phyloP scores from a whole-genome alignment of 1,140 invertebrate species.

The Amyelois transitella region DNA sequence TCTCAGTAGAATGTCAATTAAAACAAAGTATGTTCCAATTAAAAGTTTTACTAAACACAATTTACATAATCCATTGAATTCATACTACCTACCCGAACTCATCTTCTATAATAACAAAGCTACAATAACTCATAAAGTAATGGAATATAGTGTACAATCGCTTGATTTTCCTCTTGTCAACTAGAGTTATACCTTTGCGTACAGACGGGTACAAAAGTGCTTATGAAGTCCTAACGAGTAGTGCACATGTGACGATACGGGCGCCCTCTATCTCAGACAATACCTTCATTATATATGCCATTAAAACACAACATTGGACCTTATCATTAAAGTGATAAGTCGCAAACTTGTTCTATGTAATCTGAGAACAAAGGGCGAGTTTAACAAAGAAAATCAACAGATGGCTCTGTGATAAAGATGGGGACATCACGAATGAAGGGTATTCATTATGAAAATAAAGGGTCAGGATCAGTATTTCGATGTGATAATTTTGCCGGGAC shows the following conservation, averaged over 20 bases:
- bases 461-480: slow-evolving; percentile 19
- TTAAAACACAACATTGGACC: slow-evolving; percentile 34
- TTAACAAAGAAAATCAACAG: slow-evolving; percentile 53
- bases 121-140: slow-evolving; percentile 7
- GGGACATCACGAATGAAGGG: slow-evolving; percentile 32
- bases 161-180: neutral
- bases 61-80: slow-evolving; percentile 28
- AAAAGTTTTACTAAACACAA: slow-evolving; percentile 22
- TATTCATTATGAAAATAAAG: slow-evolving; percentile 41
- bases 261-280: slow-evolving; percentile 42
- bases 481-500: slow-evolving; percentile 18
- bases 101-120: neutral
- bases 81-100: slow-evolving; percentile 10
- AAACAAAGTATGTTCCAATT: slow-evolving; percentile 22
- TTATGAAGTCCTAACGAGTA: slow-evolving; percentile 49
- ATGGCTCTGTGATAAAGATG: slow-evolving; percentile 42
- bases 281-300: slow-evolving; percentile 43
- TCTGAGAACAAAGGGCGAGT: slow-evolving; percentile 26
- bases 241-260: slow-evolving; percentile 46
- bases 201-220: slow-evolving; percentile 42
- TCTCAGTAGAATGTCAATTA: slow-evolving; percentile 12
- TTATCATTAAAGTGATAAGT: slow-evolving; percentile 31
- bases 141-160: slow-evolving; percentile 4
- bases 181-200: neutral
- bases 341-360: slow-evolving; percentile 25